Conservation (phyloP, 1,140 invertebrate genomes). For the Pseudomyrmex gracilis region DNA sequence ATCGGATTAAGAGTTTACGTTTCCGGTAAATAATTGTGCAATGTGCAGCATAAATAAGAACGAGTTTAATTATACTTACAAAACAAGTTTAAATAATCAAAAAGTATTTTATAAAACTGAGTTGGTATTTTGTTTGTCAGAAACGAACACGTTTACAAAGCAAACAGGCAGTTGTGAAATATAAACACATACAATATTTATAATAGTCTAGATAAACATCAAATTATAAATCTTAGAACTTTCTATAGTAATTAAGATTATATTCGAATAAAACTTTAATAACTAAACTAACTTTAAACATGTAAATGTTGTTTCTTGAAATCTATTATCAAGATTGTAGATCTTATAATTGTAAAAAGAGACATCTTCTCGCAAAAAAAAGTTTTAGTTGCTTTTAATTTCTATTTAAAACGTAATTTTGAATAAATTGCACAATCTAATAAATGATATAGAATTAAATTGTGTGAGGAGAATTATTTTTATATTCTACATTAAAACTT, state of each 20-base stretch:
- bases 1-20: conserved; percentile 27
- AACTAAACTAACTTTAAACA: background rate
- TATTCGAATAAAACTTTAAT: background rate
- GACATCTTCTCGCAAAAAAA: background rate
- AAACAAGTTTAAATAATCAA: conserved; percentile 15
- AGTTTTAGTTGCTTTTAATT: conserved; percentile 11
- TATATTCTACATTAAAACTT: too few species aligned
- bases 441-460: background rate
- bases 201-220: conserved; percentile 20
- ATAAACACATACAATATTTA: background rate
- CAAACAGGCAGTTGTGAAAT: background rate
- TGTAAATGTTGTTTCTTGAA: conserved; percentile 17
- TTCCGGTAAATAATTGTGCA: conserved; percentile 24
- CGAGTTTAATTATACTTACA: conserved; percentile 38
- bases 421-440: background rate
- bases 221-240: too few species aligned
- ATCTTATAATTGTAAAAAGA: conserved; percentile 4
- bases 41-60: conserved; percentile 4
- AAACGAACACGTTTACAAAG: background rate
- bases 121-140: background rate
- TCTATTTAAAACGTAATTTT: background rate
- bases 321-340: background rate
- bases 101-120: conserved; percentile 41
- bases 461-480: background rate
- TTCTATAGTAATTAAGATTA: too few species aligned